These are phyloP conservation scores for Sphaeridia pumilis DNA, from an alignment of 2,888 invertebrate genomes.

Conservation along the genomic window DNA sequence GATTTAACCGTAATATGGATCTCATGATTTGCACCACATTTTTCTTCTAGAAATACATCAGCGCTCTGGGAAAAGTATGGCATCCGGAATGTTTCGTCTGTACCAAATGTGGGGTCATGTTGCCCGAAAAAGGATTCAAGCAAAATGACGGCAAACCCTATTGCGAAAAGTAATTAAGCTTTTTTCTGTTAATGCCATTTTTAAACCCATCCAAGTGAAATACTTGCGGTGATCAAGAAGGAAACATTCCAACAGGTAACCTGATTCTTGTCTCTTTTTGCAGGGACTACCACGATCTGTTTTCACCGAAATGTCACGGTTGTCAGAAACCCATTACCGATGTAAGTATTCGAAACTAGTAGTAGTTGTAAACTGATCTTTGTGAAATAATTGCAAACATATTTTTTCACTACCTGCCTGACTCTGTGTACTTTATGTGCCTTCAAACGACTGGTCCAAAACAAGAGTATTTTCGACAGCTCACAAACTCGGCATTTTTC, in stretches of 20 bases:
- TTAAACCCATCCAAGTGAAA: too few species aligned
- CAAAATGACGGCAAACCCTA: constrained; percentile 32
- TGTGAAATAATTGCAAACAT: neutral
- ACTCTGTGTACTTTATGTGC: too few species aligned
- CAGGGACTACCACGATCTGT: constrained; percentile 25
- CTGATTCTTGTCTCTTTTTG: too few species aligned
- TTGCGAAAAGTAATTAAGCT: constrained; percentile 18
- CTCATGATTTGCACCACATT: neutral
- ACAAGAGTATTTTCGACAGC: too few species aligned
- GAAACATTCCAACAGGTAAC: neutral
- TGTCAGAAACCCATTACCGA: constrained; percentile 32
- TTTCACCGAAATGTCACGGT: constrained; percentile 26
- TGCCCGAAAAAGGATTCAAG: constrained; percentile 13
- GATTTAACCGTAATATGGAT: too few species aligned
- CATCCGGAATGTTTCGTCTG: constrained; percentile 32
- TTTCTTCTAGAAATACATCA: constrained; percentile 17
- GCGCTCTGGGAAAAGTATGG: constrained; percentile 32
- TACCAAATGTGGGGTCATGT: constrained; percentile 24
- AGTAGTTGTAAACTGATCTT: neutral
- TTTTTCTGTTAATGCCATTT: too few species aligned
- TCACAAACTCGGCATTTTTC: too few species aligned
- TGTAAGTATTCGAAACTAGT: constrained; percentile 13
- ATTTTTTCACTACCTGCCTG: neutral
- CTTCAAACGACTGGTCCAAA: too few species aligned
- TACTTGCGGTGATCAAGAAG: too few species aligned